phyloP scores from a whole-genome alignment of 1,140 invertebrate genomes.

The Aphis craccivora region DNA sequence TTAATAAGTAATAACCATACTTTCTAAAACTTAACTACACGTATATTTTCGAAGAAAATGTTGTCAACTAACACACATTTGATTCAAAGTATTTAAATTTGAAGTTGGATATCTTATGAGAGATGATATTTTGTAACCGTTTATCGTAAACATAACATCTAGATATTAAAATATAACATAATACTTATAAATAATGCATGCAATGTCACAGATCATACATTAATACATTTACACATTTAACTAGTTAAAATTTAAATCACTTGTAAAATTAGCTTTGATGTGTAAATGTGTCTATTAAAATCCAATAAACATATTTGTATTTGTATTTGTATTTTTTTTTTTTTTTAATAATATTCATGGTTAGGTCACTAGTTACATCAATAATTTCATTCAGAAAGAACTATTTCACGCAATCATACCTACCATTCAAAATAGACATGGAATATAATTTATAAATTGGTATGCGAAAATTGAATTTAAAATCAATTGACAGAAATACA shows the following conservation, averaged over 20 bases:
- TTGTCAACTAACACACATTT: too few relatives aligned
- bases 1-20: not conserved
- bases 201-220: not conserved
- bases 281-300: not conserved
- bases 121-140: not conserved
- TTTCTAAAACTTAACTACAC: not conserved
- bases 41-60: too few relatives aligned
- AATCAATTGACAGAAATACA: too few relatives aligned
- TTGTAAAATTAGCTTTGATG: not conserved
- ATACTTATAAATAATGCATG: not conserved
- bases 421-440: too few relatives aligned
- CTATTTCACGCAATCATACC: too few relatives aligned
- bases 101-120: not conserved
- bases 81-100: not conserved
- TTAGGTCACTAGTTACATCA: too few relatives aligned
- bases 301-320: not conserved
- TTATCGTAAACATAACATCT: not conserved
- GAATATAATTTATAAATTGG: too few relatives aligned
- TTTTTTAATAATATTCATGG: too few relatives aligned
- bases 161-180: not conserved
- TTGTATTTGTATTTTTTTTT: not conserved
- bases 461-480: too few relatives aligned
- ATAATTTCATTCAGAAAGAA: not conserved
- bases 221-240: too few relatives aligned
- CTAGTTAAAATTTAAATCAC: not conserved